These are phyloP conservation scores for Agonopterix heracliana DNA, from an alignment of 2,888 invertebrate species.

Conservation along the genomic window DNA sequence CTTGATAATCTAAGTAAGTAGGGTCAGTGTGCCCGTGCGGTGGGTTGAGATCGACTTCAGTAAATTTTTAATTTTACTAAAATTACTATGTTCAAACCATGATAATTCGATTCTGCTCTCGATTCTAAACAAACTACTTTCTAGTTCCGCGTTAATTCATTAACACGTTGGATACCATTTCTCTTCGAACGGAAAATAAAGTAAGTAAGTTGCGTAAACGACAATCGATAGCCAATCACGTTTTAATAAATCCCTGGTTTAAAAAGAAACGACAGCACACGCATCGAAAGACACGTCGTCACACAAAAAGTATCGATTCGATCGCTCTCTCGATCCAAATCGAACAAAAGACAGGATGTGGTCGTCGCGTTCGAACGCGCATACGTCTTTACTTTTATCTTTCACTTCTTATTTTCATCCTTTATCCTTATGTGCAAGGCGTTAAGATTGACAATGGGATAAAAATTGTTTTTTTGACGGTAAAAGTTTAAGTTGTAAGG, in stretches of 20 bases:
- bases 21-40: too few species aligned
- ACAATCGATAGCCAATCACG: too few species aligned
- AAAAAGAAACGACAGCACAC: slow-evolving; percentile 20
- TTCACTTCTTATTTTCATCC: background rate
- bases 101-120: too few species aligned
- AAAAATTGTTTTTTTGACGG: slow-evolving; percentile 4
- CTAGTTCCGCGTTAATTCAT: too few species aligned
- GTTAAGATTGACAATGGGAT: slow-evolving; percentile 12
- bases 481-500: slow-evolving; percentile 25
- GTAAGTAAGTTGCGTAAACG: too few species aligned
- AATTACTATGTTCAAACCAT: too few species aligned
- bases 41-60: too few species aligned
- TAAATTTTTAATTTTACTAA: too few species aligned
- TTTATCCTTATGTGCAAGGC: background rate
- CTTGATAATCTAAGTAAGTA: too few species aligned
- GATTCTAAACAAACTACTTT: too few species aligned
- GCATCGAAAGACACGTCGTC: slow-evolving; percentile 26
- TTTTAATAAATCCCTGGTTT: background rate
- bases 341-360: slow-evolving; percentile 52
- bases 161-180: too few species aligned
- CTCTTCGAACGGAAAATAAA: too few species aligned
- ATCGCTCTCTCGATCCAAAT: slow-evolving; percentile 39
- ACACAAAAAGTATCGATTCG: slow-evolving; percentile 30
- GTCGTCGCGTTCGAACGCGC: slow-evolving; percentile 47
- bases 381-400: slow-evolving; percentile 21